Evolutionary conservation across 2,797 vertebrate species (phyloP), one percentile per base, ranked within the genome.

Genomic region (Dallia pectoralis): DNA sequence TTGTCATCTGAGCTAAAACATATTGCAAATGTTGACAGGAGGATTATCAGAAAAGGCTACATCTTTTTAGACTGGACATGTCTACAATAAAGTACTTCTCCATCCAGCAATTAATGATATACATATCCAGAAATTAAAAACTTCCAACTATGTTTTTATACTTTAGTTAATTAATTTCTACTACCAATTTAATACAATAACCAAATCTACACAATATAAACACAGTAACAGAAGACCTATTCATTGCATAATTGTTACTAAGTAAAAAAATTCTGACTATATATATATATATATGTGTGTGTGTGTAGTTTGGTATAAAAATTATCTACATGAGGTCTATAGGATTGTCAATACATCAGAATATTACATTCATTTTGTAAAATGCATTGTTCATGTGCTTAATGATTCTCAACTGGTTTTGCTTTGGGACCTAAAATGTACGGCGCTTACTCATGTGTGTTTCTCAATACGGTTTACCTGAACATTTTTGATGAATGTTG

Each of bases 171-270:
- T 15, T 0, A 30, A 19, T 56, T 66, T 33, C 36, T 51, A 72
- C 44, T 11, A 30, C 25, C 70, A 76, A 16, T 49, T 9, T 4
- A 77, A 44, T 77, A 78, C 25, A 66, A 32, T 47, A 80, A 36
- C 72, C 18, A 18, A 51, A 19, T 69, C 48, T 66, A 75, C 40
- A 19, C 69, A 80, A 53, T 71, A 69, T 27, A 51, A 9, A 69
- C 1, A 12, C 67, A 51, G 67, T 51, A 69, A 69, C 25, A 27
- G 27, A 69, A 51, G 30, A 80, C 63, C 59, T 15, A 67, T 59
- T 51, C 1, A 72, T 87, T 91, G 87, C 89, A 92, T 89, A 89
- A 81, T 59, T 14, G 30, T 74, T 71, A 59, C n/a, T 22, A 6
- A 69, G 40, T 71, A 74, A 49, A 72, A 36, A 36, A 6, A 3